Base-by-base conservation (phyloP, 2,113 vertebrate species). In the Cyrtonyx montezumae region DNA sequence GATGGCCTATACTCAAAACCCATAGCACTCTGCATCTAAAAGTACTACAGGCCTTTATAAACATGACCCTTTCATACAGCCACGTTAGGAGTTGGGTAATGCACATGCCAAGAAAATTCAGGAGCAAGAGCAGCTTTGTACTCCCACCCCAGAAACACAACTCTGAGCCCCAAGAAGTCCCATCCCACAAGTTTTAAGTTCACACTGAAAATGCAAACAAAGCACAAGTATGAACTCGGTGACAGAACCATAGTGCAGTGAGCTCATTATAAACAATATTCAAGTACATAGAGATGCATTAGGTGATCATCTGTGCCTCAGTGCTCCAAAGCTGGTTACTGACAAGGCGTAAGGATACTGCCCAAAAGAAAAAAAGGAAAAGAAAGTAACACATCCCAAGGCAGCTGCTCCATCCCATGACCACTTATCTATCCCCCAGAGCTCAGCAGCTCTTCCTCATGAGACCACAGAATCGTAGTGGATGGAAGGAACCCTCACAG, bases 311-410 rank as follows among this genome's bases (percentile, higher is more conserved):
- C 8, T 80, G 49, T 67, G 23, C 22, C 51, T 56, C 68, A 85
- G 68, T 71, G 45, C 62, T 45, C 53, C n/a, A 46, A 32, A n/a
- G 16, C 13, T 78, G 18, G 32, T 79, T 81, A 75, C 6, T 78
- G 51, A 34, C 0, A 2, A 83, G 69, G 34, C 28, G 18, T 8
- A 78, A 63, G 6, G 0, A 0, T 12, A 30, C 1, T 13, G 73
- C 23, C 78, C 23, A 46, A 0, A 0, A 83, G 21, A 26, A 46
- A 0, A 0, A 85, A 23, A 12, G 36, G 49, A 69, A 87, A 83
- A 84, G 7, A 55, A 73, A 59, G 30, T 4, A 13, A 88, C 23
- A 13, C 40, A 12, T 40, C 40, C 40, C 40, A 37, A 76, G 40
- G 45, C 17, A 80, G 45, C 40, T 77, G 30, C 34, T 77, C 36